Evolutionary conservation across 2,888 invertebrate species (phyloP).

Genomic region (Clepsis dumicolana): DNA sequence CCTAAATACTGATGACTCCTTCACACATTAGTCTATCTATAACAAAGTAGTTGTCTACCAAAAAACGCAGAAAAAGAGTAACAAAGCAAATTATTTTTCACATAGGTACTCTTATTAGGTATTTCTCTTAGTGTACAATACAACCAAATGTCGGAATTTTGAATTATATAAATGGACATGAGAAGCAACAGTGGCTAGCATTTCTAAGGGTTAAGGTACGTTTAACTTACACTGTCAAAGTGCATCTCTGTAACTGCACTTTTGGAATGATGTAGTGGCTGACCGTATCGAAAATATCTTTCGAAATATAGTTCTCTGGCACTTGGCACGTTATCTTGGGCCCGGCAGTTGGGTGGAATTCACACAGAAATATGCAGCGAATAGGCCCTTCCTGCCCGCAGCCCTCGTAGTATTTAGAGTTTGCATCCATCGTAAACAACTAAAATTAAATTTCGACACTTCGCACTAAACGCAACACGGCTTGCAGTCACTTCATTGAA

Average conservation of each 20-base stretch:
- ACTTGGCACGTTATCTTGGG: constrained; percentile 93
- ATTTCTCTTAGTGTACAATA: not conserved
- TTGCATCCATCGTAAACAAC: constrained; percentile 75
- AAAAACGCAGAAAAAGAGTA: not conserved
- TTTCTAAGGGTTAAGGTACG: not conserved
- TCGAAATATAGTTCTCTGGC: constrained; percentile 91
- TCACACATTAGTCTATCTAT: not conserved
- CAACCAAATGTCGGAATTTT: not conserved
- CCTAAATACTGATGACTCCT: constrained; percentile 8
- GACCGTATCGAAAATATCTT: constrained; percentile 93
- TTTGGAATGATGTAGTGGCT: constrained; percentile 95
- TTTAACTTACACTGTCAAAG: constrained; percentile 91
- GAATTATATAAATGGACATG: not conserved
- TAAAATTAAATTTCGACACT: constrained; percentile 46
- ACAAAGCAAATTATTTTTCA: not conserved
- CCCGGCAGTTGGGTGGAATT: constrained; percentile 91
- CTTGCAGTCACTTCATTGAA: constrained; percentile 44
- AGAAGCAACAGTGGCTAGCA: not conserved
- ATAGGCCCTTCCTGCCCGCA: constrained; percentile 90
- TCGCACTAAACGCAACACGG: constrained; percentile 52
- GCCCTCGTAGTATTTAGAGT: constrained; percentile 83
- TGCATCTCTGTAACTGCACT: constrained; percentile 91
- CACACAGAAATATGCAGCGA: constrained; percentile 92
- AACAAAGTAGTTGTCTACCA: not conserved
- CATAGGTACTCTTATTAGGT: no score